Evolutionary conservation across 2,888 invertebrate species (phyloP), one percentile per base, ranked within the genome.

Genomic region (Ferdinandea cuprea): DNA sequence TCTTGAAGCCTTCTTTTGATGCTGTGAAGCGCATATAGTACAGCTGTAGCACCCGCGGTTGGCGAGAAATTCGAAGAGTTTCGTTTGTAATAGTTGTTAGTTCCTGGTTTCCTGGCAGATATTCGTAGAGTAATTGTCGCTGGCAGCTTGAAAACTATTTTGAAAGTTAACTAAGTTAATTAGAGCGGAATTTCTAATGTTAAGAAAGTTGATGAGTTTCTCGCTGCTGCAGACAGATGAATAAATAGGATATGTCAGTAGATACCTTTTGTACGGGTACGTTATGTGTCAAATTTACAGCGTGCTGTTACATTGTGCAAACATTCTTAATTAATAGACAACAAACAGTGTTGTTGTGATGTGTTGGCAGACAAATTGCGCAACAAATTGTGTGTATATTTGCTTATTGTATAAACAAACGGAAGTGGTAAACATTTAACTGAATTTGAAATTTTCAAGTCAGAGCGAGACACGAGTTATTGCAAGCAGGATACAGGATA

Each of bases 251-350:
- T 15, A 25, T 48, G 13, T 8, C 13, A 13, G 9, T 35, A 11
- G 8, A 44, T 17, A 6, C 13, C 19, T 4, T 5, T 19, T 25
- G 28, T 15, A 15, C 25, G 25, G 25, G 30, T n/a, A 25, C 6
- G 42, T 19, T 52, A 32, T 25, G 59, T 52, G 35, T 25, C 19
- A 37, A 52, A 32, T 15, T 42, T 9, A 28, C 19, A 56, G 32
- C 17, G 21, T 48, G 8, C 15, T 35, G 35, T 4, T 6, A 48
- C 35, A 65, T 28, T 58, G 58, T 59, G 58, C 59, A 76, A 76
- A 76, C 44, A 76, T 42, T 58, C 61, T 25, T 76, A 76, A 76
- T 66, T 76, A 76, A 68, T 68, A 44, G 42, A 30, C 42, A 59
- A 68, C 73, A 76, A 66, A 52, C 74, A 52, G 48, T n/a, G n/a